Evolutionary conservation across 1,140 invertebrate genomes (phyloP), one percentile per base, ranked within the genome.

Genomic region (Ips typographus): DNA sequence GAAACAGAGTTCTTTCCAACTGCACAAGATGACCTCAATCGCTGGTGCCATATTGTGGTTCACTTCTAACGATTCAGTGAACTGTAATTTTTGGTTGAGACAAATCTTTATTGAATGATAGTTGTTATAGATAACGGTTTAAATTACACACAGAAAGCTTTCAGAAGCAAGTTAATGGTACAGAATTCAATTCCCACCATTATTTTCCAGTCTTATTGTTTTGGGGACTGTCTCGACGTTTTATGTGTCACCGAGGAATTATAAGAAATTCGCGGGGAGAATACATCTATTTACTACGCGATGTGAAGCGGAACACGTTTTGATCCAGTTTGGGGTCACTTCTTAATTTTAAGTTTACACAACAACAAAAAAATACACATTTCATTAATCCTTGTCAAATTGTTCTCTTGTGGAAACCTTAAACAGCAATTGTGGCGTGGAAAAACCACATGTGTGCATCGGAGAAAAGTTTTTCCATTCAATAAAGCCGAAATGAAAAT

Each of bases 21-120:
- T 36, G 38, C 53, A 6, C 37, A 49, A 36, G 53, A 56, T 56
- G 53, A 56, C 53, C 53, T 56, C 53, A 56, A 56, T 56, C 39
- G 53, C 8, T 2, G 53, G 47, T 22, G 22, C 22, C 22, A 22
- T 22, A 22, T 22, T 22, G 22, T 22, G 22, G 22, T 22, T 22
- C 22, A 22, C 22, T 22, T 22, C 22, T 22, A 22, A 22, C 22
- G 22, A 22, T 22, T 22, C 22, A 22, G 22, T 6, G 44, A 49
- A 8, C 22, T 49, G 44, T 49, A 8, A 8, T 1, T 6, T 49
- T 8, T 1, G 1, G 44, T 49, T 49, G 44, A 1, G 44, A 22
- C 43, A 49, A 49, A 49, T 49, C 7, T 22, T 49, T 22, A 22
- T 22, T 22, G 22, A 22, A 22, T 49, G 44, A 49, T 49, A 49